Base-by-base conservation (phyloP, 2,113 vertebrate genomes). In the Dipodomys stephensi region DNA sequence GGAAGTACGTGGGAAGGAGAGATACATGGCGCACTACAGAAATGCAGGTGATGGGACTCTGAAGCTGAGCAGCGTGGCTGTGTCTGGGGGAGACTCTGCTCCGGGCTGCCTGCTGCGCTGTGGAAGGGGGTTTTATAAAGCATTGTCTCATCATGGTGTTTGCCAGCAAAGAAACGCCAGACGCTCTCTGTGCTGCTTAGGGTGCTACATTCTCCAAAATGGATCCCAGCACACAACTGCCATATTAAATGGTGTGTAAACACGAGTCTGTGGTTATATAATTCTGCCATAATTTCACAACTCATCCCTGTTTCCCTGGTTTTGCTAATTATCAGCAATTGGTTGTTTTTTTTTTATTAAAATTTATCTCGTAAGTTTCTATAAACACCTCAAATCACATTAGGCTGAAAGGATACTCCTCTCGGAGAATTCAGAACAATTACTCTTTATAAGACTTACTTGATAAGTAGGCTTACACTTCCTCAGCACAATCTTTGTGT, bases 101-200 rank as follows among this genome's bases (percentile, higher is more conserved):
- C 16, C n/a, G 23, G 11, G 6, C 22, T 53, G 73, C 3, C 53
- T 64, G 44, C 53, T 72, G 79, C 79, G 49, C 49, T 15, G 39
- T 69, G 25, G 39, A 94, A 49, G 53, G 80, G 67, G 67, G 71
- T 79, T 94, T 67, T 79, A 83, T 83, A 62, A 53, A 88, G 62
- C 15, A 53, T 22, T 46, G 35, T 53, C 94, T 80, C 49, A 83
- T 86, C 80, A 22, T 80, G 81, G 18, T 25, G 25, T 81, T 90
- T 92, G n/a, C 64, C 93, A 86, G 65, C 88, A 82, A 35, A 86
- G 88, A 93, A 74, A 74, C 13, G 69, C 80, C 65, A 46, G 32
- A 77, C 79, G 46, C 20, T 83, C 73, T 85, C 2, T 46, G 7
- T 71, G 84, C 81, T 30, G 46, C 25, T 72, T 73, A 39, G 39